Conservation (phyloP, 1,140 invertebrate species). For the Dufourea novaeangliae region DNA sequence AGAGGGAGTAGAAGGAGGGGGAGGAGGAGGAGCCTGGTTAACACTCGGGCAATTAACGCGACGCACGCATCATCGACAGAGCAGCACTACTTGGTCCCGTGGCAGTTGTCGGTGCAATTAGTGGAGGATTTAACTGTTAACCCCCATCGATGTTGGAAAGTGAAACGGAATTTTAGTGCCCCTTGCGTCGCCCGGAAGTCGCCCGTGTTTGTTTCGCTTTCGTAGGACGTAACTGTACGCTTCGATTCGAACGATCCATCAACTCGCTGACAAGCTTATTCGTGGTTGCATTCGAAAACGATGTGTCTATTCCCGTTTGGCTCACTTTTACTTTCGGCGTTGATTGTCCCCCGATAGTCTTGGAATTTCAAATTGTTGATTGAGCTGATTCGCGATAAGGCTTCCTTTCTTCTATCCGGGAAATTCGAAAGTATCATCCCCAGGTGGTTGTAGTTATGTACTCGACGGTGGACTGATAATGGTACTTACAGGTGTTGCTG, state of each 20-base stretch:
- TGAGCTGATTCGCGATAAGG: no score
- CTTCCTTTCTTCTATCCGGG: no score
- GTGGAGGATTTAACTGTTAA: slow-evolving; percentile 48
- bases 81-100: background rate
- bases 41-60: slow-evolving; percentile 65
- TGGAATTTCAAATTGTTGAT: no score
- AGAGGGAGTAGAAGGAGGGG: slow-evolving; percentile 21
- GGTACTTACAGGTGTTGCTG: no score
- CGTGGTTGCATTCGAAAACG: slow-evolving; percentile 19
- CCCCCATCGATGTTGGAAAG: slow-evolving; percentile 13
- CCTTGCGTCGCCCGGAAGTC: background rate
- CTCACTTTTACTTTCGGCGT: slow-evolving; percentile 11
- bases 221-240: slow-evolving; percentile 20
- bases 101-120: slow-evolving; percentile 41
- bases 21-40: slow-evolving; percentile 55
- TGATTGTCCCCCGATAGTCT: no score
- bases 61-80: slow-evolving; percentile 54
- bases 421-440: no score
- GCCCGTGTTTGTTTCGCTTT: no score
- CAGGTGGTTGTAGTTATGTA: no score
- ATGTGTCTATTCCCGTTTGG: background rate
- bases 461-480: no score
- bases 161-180: slow-evolving; percentile 25
- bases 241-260: slow-evolving; percentile 24
- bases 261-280: slow-evolving; percentile 7